Percentiles rank a stretch among this genome's conserved stretches.
phyloP scores from a whole-genome alignment of 2,797 vertebrate genomes.

The Danio tinwini region DNA sequence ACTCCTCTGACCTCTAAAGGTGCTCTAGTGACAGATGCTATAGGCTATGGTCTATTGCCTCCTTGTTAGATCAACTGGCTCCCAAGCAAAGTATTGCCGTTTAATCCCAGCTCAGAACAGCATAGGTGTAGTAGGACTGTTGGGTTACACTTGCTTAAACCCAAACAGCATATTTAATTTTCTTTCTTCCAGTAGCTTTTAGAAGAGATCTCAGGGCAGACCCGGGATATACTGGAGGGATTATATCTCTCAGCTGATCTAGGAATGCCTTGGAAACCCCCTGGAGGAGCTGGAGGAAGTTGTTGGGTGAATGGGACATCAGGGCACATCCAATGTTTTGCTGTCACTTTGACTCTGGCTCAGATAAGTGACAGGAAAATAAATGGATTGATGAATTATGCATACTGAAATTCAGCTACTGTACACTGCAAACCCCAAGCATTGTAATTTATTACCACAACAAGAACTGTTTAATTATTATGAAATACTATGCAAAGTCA shows the following conservation, averaged over 20 bases:
- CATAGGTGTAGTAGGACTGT: no score
- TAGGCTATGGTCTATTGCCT: no score
- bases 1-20: no score
- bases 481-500: neutral
- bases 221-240: no score
- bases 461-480: neutral
- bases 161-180: no score
- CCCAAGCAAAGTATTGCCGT: no score
- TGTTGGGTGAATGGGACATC: neutral
- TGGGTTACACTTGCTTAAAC: neutral
- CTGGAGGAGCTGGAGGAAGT: neutral
- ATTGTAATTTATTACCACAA: neutral
- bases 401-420: neutral
- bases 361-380: neutral
- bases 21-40: no score
- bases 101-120: no score
- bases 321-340: neutral
- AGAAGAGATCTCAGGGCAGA: neutral
- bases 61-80: no score
- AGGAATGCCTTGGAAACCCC: neutral
- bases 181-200: neutral
- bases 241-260: neutral
- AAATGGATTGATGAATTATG: neutral
- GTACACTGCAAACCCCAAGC: neutral
- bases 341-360: neutral